These are phyloP conservation scores for Heterotilapia buettikoferi DNA, from an alignment of 2,113 vertebrate genomes.

Conservation along the genomic window DNA sequence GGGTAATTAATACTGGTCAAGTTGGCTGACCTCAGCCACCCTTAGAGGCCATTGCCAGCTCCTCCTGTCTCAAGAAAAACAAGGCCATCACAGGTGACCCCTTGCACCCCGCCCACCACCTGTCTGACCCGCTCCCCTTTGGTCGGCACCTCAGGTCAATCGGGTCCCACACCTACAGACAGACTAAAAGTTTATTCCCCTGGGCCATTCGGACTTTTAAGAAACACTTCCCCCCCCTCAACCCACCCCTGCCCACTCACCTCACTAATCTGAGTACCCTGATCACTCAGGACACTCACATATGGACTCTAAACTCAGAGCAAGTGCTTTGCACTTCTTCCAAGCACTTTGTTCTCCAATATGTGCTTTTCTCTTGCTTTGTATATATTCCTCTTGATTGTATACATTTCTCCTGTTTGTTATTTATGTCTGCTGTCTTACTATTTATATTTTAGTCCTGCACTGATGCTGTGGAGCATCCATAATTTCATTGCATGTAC, in stretches of 20 bases:
- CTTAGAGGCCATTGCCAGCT: no score
- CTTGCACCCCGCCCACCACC: no score
- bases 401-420: background rate
- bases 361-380: background rate
- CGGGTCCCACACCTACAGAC: no score
- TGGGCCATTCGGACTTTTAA: no score
- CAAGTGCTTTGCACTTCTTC: background rate
- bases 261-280: background rate
- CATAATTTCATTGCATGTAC: background rate
- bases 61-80: no score
- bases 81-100: no score
- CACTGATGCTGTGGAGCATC: background rate
- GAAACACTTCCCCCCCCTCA: no score
- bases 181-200: no score
- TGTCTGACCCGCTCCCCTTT: no score
- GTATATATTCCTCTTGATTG: background rate
- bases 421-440: background rate
- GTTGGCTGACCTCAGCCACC: no score
- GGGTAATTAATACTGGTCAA: no score
- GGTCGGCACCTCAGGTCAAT: no score
- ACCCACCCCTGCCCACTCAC: background rate
- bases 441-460: background rate
- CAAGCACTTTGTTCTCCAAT: background rate
- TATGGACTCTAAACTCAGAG: background rate
- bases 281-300: background rate